Base-by-base conservation (phyloP, 2,888 invertebrate genomes). In the Limenitis arthemis region DNA sequence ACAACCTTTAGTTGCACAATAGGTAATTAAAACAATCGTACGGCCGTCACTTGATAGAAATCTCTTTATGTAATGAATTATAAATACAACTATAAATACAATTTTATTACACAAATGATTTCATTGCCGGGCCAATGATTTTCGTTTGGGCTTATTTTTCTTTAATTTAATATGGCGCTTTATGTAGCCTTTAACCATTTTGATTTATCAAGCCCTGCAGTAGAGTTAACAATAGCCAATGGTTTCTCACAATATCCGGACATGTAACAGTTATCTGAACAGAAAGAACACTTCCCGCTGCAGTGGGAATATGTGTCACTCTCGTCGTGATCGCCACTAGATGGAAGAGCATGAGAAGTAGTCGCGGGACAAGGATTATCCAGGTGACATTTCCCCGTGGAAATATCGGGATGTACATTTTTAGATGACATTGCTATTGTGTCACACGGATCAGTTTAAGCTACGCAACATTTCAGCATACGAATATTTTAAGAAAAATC, bases 181-280 rank as follows among this genome's bases (percentile, higher is more conserved):
- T 29, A 75, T 58, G 50, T 67, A 73, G 6, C 63, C 67, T 53
- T 73, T 72, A 11, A 78, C 81, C 82, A 79, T 59, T 71, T 78
- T 4, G 74, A 73, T 53, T 69, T 71, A 33, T 58, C 69, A 8
- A 78, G 54, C 36, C 64, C 61, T 4, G 70, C 68, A 1, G 62
- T 50, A 0, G 82, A 81, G 52, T 77, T 77, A 1, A 66, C 68
- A 42, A 82, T 80, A 11, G 61, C 58, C 55, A 71, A 75, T 5
- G 81, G 80, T 62, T 61, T 71, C 42, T 67, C 64, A 44, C 50
- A 62, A 44, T 55, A 60, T 12, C 66, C 61, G n/a, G 62, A 49
- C n/a, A 64, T 49, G 33, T 61, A 65, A n/a, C 56, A 53, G 40
- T 63, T 57, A 6, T 59, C 61, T 1, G 73, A 72, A 37, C 66